Evolutionary conservation across 2,797 vertebrate species (phyloP).

Genomic region (Pachyuromys duprasi): DNA sequence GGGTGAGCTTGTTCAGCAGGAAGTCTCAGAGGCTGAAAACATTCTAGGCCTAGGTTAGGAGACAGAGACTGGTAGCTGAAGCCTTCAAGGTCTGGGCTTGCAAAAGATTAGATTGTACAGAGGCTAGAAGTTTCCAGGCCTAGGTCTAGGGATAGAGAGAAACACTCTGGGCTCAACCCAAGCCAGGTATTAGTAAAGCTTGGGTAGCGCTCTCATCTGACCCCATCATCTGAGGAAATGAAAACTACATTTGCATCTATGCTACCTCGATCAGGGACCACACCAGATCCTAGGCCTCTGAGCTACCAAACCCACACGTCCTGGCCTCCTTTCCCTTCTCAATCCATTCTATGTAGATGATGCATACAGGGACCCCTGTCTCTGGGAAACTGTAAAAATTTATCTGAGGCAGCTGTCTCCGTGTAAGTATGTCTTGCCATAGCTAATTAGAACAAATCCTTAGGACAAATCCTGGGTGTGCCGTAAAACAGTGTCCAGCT

Average conservation of each 20-base stretch:
- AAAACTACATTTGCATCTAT: neutral
- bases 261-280: neutral
- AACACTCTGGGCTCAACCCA: no score
- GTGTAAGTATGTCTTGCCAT: neutral
- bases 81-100: no score
- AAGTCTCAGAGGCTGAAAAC: no score
- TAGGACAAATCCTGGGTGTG: neutral
- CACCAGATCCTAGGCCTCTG: neutral
- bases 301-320: neutral
- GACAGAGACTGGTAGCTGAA: no score
- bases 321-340: neutral
- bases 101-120: no score
- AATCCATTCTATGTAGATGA: neutral
- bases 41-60: no score
- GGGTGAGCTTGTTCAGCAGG: no score
- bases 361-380: neutral
- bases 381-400: neutral
- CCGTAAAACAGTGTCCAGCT: neutral
- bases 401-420: neutral
- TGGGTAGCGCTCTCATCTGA: no score
- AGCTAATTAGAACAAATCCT: constrained; percentile 1
- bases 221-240: no score
- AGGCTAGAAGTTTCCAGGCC: no score
- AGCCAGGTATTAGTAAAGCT: no score
- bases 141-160: no score